phyloP scores from a whole-genome alignment of 2,113 vertebrate species.

The mouse (Mus musculus) region DNA sequence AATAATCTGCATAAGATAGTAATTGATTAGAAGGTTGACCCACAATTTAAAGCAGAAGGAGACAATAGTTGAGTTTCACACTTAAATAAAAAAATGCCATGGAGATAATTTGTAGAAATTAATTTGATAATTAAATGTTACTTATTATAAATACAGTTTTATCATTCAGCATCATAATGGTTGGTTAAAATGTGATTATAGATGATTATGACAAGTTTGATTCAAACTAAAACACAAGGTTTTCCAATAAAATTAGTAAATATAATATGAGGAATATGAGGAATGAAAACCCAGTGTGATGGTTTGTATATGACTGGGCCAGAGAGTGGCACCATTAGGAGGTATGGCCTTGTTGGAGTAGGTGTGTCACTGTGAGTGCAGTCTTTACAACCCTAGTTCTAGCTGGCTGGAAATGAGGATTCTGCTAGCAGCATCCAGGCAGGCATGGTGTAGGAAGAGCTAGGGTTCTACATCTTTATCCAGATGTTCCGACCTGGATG shows the following conservation, averaged over 20 bases:
- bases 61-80: not conserved
- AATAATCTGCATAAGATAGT: too few relatives aligned
- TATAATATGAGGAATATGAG: not conserved
- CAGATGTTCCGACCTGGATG: too few relatives aligned
- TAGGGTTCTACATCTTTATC: too few relatives aligned
- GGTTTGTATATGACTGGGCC: too few relatives aligned
- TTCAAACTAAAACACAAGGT: not conserved
- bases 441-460: too few relatives aligned
- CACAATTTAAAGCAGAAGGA: not conserved
- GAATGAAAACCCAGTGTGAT: not conserved
- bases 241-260: not conserved
- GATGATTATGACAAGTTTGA: not conserved
- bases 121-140: not conserved
- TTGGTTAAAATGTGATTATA: not conserved
- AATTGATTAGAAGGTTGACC: not conserved
- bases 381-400: too few relatives aligned
- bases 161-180: not conserved
- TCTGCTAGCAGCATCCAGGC: too few relatives aligned
- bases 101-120: not conserved
- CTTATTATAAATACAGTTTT: not conserved
- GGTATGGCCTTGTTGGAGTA: too few relatives aligned
- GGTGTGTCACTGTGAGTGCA: too few relatives aligned
- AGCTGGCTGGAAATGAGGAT: too few relatives aligned
- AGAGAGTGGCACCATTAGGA: too few relatives aligned
- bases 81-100: not conserved